Percentiles rank a stretch among this genome's conserved stretches.
Evolutionary conservation across 2,797 vertebrate species (phyloP).

Genomic region (Clamator glandarius): DNA sequence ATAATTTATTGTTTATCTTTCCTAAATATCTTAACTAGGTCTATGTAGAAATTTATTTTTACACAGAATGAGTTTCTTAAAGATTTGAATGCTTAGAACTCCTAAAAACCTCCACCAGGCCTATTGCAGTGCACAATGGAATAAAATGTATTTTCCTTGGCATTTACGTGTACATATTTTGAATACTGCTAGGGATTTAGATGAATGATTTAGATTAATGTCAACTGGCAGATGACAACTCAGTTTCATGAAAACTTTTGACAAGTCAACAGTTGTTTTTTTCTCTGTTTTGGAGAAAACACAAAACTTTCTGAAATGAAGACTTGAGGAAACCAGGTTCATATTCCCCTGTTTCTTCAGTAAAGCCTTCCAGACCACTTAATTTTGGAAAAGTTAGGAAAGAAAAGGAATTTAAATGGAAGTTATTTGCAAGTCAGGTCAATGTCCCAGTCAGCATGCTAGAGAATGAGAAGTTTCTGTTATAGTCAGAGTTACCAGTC

Average conservation of each 20-base stretch:
- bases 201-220: constrained; percentile 33
- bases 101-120: not conserved
- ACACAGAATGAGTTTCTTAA: not conserved
- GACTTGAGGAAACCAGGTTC: not conserved
- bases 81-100: not conserved
- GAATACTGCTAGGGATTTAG: not conserved
- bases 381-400: not conserved
- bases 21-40: not conserved
- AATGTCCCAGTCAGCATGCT: not conserved
- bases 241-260: constrained; percentile 12
- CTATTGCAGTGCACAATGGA: not conserved
- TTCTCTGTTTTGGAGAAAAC: not conserved
- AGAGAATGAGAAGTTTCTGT: not conserved
- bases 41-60: not conserved
- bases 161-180: not conserved
- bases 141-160: constrained; percentile 17
- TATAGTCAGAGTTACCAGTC: not conserved
- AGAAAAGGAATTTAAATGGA: not conserved
- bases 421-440: not conserved
- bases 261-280: not conserved
- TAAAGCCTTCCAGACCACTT: not conserved
- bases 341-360: not conserved
- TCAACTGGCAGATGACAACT: constrained; percentile 13
- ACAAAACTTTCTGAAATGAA: constrained; percentile 10
- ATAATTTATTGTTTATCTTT: not conserved